Base-by-base conservation (phyloP, 2,888 invertebrate genomes). In the Neuroscelio doddi region DNA sequence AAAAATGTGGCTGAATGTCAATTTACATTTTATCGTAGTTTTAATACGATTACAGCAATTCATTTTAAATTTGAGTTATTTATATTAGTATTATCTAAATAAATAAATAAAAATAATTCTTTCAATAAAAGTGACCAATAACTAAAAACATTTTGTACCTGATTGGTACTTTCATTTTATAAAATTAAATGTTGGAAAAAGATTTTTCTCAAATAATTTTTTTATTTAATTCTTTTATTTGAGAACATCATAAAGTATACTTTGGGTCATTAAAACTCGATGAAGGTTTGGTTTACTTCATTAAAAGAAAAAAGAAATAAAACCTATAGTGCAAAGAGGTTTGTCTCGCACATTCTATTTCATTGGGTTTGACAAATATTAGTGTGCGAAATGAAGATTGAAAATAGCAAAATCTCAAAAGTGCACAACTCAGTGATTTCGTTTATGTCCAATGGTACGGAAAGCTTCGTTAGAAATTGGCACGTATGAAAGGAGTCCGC, bases 381-480 rank as follows among this genome's bases (percentile, higher is more conserved):
- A 17, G 3, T 14, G 4, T 39, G n/a, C 14, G 24, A 14, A 8
- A 21, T 8, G 42, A 4, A 12, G 1, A 21, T 4, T 15, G 41
- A 51, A 29, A 10, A 9, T n/a, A 39, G 21, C 9, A 15, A 26
- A 5, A 21, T 9, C n/a, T n/a, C n/a, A 30, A 21, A 32, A 12
- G 21, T 8, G 30, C 12, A 34, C 24, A 49, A 56, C 41, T 29
- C 55, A 32, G n/a, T 50, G 38, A 58, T 45, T 29, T 58, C 16
- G 38, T 58, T 51, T 5, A 12, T 14, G 26, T 36, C 50, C 38
- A 36, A 24, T 38, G 50, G 29, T 17, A 38, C 12, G 38, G 41
- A 58, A 58, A 50, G 44, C 44, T 38, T 49, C 50, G 50, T 51
- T 49, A 50, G 49, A 10, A 44, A 58, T 58, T 58, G 50, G 29